Conservation (phyloP, 2,888 invertebrate species). For the Andrena dorsata region DNA sequence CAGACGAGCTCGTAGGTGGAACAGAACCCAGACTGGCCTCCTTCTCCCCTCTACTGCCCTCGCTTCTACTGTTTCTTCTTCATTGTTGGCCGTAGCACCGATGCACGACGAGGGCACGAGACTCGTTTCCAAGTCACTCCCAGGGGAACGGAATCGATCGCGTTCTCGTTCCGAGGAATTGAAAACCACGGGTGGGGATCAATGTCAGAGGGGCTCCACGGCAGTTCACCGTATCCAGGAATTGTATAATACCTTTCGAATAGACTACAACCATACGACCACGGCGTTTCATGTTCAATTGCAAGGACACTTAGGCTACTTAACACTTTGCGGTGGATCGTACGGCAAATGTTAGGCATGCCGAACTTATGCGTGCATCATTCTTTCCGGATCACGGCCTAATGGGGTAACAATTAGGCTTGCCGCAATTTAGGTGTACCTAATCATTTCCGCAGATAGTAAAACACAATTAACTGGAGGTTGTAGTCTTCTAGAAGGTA, state of each 20-base stretch:
- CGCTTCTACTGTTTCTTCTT: constrained; percentile 59
- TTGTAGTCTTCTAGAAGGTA: too few species aligned
- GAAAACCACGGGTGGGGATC: constrained; percentile 20
- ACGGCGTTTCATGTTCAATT: too few species aligned
- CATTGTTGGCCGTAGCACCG: constrained; percentile 50
- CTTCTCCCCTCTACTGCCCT: constrained; percentile 33
- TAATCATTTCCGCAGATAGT: too few species aligned
- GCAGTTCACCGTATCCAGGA: background rate
- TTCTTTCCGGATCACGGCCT: too few species aligned
- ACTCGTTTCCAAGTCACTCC: constrained; percentile 34
- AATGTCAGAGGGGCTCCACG: constrained; percentile 3
- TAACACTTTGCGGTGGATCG: too few species aligned
- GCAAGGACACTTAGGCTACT: too few species aligned
- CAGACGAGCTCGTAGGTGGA: constrained; percentile 65
- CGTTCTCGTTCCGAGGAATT: constrained; percentile 11
- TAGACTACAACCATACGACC: too few species aligned
- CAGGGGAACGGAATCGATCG: constrained; percentile 30
- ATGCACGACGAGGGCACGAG: constrained; percentile 29
- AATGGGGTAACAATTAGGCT: too few species aligned
- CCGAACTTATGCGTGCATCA: too few species aligned
- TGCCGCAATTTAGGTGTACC: too few species aligned
- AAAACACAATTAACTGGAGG: too few species aligned
- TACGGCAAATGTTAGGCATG: too few species aligned
- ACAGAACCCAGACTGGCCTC: constrained; percentile 64
- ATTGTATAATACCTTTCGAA: background rate